phyloP scores from a whole-genome alignment of 2,888 invertebrate genomes.

The Eutolmus rufibarbis region DNA sequence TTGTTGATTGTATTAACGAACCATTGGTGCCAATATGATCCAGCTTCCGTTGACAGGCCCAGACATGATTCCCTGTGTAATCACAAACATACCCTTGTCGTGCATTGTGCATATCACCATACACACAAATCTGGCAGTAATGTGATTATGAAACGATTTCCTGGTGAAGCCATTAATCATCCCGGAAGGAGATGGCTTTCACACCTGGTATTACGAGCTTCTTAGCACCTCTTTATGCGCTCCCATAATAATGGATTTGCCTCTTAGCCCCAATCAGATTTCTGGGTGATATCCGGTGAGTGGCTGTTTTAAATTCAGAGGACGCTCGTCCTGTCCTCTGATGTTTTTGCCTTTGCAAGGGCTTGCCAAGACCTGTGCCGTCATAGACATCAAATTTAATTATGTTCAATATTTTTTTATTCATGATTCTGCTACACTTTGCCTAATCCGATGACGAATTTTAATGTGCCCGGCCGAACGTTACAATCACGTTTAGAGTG shows the following conservation, averaged over 20 bases:
- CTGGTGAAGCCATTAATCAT: neutral
- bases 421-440: slow-evolving; percentile 23
- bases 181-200: slow-evolving; percentile 9
- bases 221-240: slow-evolving; percentile 8
- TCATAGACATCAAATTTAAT: slow-evolving; percentile 42
- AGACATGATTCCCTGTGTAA: neutral
- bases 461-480: slow-evolving; percentile 42
- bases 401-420: slow-evolving; percentile 41
- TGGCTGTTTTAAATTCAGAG: slow-evolving; percentile 12
- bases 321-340: neutral
- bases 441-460: slow-evolving; percentile 45
- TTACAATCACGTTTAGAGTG: slow-evolving; percentile 45
- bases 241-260: slow-evolving; percentile 13
- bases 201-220: slow-evolving; percentile 15
- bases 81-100: neutral
- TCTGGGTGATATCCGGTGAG: slow-evolving; percentile 6
- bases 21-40: neutral
- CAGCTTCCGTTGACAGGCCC: neutral
- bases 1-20: neutral
- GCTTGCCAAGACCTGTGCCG: neutral
- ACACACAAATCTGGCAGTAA: neutral
- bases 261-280: slow-evolving; percentile 11
- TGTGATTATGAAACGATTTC: neutral
- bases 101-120: neutral
- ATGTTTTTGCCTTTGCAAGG: neutral